Evolutionary conservation across 2,888 invertebrate genomes (phyloP), one percentile per base, ranked within the genome.

Genomic region (Yponomeuta plumbellus): DNA sequence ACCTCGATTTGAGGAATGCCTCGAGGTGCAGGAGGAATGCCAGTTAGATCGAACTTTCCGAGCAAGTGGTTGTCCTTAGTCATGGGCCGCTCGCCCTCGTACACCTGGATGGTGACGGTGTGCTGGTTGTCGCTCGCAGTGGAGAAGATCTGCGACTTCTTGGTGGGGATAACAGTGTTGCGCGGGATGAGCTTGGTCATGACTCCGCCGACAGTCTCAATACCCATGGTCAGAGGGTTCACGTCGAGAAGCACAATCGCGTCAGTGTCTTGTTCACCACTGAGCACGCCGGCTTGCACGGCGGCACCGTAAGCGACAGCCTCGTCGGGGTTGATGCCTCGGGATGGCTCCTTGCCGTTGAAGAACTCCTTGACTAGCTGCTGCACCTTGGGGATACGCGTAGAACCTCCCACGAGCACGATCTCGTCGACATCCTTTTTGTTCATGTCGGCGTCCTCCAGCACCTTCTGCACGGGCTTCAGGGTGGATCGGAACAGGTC

Each of bases 31-130:
- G 98, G 98, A 69, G 99, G 98, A 76, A 99, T 98, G 70, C 98
- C 98, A 68, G 98, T 98, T 69, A 99, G 91, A 81, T 99, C 99
- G 89, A 99, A 99, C 89, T 99, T 99, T 71, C 99, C 99, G 69
- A 99, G 93, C 72, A 98, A 92, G 89, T 99, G 99, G 91, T 99
- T 99, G 91, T 99, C 99, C 91, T 99, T 99, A 72, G 99, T 99
- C 99, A 99, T 99, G 34, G 99, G 98, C 78, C 99, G 95, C 90
- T 99, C 99, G 76, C 99, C 99, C 91, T 99, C 99, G 85, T 97
- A 99, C 0, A 98, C 98, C 88, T 98, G 97, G 83, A 99, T 99
- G 73, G 99, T 99, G 66, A 99, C 99, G 4, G 98, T 98, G 88
- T 98, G 98, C 86, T 99, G 99, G 88, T 99, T 99, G 86, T 99